Evolutionary conservation across 2,113 vertebrate genomes (phyloP), one percentile per base, ranked within the genome.

Genomic region (Pteropus alecto): DNA sequence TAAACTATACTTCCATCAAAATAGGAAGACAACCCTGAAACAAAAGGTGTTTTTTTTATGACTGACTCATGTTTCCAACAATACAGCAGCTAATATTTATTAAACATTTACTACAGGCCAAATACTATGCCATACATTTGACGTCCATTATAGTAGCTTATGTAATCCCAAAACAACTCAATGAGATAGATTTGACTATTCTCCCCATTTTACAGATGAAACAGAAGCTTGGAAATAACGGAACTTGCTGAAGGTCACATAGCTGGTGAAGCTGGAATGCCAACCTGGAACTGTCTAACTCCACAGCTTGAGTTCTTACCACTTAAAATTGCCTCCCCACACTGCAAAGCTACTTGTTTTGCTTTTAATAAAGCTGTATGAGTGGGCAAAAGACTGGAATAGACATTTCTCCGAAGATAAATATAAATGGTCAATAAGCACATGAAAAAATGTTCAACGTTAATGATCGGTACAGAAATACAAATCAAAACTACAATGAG

Each of bases 151-250:
- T 71, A 87, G 38, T 41, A 68, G 58, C 7, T 79, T 89, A 78
- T 24, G 22, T 71, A 86, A 93, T 78, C 15, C 68, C 60, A 82
- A 90, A 90, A 88, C 9, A 94, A 88, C 21, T 81, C 33, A 33
- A 12, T 58, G 16, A 78, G 8, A 73, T 7, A 67, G 35, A 89
- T 7, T 95, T 28, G 76, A 77, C 38, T 35, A 30, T 76, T 76
- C 16, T 94, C 51, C 56, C 70, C 51, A 87, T 63, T 90, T 88
- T 79, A 77, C 38, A 94, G 83, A 87, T 58, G 63, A 92, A 73
- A 90, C 18, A 18, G 22, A 93, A 88, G 56, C 38, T 15, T 87
- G 90, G 65, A 95, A 94, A 93, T 71, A 21, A 93, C 87, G 10
- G 33, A 70, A 87, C 38, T 21, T 73, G n/a, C 56, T 33, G 28